A percentile compares a stretch with the other conserved stretches of the same genome.
These are phyloP conservation scores for Bagarius yarrelli DNA, from an alignment of 2,113 vertebrate genomes.

Conservation along the genomic window DNA sequence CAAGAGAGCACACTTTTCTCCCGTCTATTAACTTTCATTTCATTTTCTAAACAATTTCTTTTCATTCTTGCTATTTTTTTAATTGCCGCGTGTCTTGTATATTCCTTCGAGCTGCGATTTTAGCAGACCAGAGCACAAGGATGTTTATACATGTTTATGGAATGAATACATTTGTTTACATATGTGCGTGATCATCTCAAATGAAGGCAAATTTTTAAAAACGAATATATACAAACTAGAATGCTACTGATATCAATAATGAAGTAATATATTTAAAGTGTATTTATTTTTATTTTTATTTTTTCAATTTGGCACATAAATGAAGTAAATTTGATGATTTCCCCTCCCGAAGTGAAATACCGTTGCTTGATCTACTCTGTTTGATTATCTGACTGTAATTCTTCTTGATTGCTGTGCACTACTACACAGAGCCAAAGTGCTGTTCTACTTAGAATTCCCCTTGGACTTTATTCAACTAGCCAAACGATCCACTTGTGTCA, in stretches of 20 bases:
- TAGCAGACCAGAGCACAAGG: slow-evolving; percentile 73
- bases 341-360: slow-evolving; percentile 11
- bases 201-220: slow-evolving; percentile 23
- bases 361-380: slow-evolving; percentile 28
- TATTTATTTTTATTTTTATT: slow-evolving; percentile 46
- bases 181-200: slow-evolving; percentile 36
- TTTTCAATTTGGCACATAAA: slow-evolving; percentile 39
- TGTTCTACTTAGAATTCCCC: slow-evolving; percentile 6
- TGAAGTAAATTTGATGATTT: slow-evolving; percentile 8
- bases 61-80: slow-evolving; percentile 49
- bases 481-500: not conserved
- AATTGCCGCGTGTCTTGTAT: slow-evolving; percentile 52
- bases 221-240: slow-evolving; percentile 19
- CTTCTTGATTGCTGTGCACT: slow-evolving; percentile 32
- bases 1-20: slow-evolving; percentile 31
- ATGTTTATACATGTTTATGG: slow-evolving; percentile 57
- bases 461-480: not conserved
- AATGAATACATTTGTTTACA: slow-evolving; percentile 31
- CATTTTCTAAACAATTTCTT: slow-evolving; percentile 47
- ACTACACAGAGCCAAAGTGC: slow-evolving; percentile 10
- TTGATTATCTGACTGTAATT: slow-evolving; percentile 20
- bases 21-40: slow-evolving; percentile 2
- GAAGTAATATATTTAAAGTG: slow-evolving; percentile 55
- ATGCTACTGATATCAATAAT: slow-evolving; percentile 51
- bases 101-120: slow-evolving; percentile 59